Percentiles rank a stretch among this genome's conserved stretches.
These are phyloP conservation scores for Polydesmus complanatus DNA, from an alignment of 2,888 invertebrate genomes.

Conservation along the genomic window DNA sequence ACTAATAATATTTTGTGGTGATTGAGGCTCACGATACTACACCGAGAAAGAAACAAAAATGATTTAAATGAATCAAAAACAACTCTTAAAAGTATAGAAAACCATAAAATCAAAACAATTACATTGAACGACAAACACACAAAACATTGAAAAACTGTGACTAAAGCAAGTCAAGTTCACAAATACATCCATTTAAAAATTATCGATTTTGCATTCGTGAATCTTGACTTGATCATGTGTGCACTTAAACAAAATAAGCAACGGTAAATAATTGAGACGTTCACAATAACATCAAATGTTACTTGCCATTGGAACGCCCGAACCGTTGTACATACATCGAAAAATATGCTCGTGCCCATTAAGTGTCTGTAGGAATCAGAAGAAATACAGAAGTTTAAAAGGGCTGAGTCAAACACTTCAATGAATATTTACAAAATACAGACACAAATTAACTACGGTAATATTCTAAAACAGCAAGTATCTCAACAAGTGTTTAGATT, in stretches of 20 bases:
- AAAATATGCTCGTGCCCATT: constrained; percentile 10
- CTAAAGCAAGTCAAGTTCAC: neutral
- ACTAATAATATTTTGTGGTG: constrained; percentile 16
- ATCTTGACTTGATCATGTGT: neutral
- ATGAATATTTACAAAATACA: too few relatives aligned
- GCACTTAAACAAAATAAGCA: neutral
- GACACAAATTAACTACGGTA: too few relatives aligned
- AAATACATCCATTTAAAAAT: neutral
- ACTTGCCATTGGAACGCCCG: constrained; percentile 12
- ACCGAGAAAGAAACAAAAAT: neutral
- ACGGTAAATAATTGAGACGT: neutral
- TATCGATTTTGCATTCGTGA: neutral
- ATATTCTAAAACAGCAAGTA: too few relatives aligned
- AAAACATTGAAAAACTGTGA: neutral
- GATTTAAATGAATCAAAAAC: neutral
- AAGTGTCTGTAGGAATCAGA: constrained; percentile 3
- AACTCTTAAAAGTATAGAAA: neutral
- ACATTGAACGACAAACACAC: neutral
- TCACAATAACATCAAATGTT: neutral
- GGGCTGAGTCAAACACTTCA: too few relatives aligned
- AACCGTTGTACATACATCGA: constrained; percentile 9
- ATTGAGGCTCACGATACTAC: constrained; percentile 14
- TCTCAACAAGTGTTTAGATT: too few relatives aligned
- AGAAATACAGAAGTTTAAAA: too few relatives aligned
- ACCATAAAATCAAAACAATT: neutral